Evolutionary conservation across 2,888 invertebrate genomes (phyloP).

Genomic region (Rhagium mordax): DNA sequence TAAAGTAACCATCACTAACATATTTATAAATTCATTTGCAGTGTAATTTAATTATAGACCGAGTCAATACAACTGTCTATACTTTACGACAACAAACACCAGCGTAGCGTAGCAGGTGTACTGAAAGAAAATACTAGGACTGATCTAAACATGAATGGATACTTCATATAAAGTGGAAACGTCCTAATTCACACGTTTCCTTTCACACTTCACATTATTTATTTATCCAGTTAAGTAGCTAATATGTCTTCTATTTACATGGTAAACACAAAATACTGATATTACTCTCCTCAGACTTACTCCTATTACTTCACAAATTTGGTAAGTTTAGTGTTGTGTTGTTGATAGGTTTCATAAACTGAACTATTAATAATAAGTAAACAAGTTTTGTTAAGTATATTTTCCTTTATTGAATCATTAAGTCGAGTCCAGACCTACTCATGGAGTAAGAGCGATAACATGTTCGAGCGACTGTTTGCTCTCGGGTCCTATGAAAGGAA

Average conservation of each 20-base stretch:
- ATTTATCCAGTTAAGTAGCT: slow-evolving; percentile 4
- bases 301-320: too few species aligned
- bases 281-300: too few species aligned
- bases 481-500: too few species aligned
- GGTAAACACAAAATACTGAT: background rate
- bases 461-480: too few species aligned
- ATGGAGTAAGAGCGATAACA: too few species aligned
- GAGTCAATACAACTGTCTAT: slow-evolving; percentile 26
- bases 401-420: too few species aligned
- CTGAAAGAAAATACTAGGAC: slow-evolving; percentile 10
- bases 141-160: slow-evolving; percentile 24
- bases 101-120: slow-evolving; percentile 15
- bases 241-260: too few species aligned
- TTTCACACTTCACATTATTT: slow-evolving; percentile 27
- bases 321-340: too few species aligned
- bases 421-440: too few species aligned
- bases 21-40: slow-evolving; percentile 29
- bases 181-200: slow-evolving; percentile 41
- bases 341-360: too few species aligned
- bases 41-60: slow-evolving; percentile 28
- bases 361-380: too few species aligned
- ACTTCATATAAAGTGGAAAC: slow-evolving; percentile 20
- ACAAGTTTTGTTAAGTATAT: too few species aligned
- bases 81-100: background rate
- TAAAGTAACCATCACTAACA: background rate